Evolutionary conservation across 2,797 vertebrate genomes (phyloP).

Genomic region (Psittacula derbiana): DNA sequence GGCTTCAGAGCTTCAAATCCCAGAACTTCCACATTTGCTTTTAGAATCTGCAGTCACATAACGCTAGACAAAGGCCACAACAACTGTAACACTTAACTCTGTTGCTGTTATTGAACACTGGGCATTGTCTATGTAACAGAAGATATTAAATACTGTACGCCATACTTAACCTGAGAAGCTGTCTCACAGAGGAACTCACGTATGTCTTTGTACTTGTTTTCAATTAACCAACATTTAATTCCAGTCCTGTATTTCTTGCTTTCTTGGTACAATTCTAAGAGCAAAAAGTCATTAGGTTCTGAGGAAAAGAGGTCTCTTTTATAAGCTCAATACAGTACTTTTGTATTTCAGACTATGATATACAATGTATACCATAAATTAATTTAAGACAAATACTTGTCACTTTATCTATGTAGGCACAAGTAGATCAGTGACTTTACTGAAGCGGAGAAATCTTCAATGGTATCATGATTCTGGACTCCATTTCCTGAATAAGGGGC

Average conservation of each 20-base stretch:
- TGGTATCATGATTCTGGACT: slow-evolving; percentile 98
- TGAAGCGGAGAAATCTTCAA: slow-evolving; percentile 93
- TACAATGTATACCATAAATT: slow-evolving; percentile 64
- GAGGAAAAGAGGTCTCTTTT: slow-evolving; percentile 72
- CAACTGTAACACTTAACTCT: neutral
- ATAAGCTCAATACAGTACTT: slow-evolving; percentile 75
- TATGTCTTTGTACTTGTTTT: neutral
- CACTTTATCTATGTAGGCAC: slow-evolving; percentile 68
- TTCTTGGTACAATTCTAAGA: neutral
- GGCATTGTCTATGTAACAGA: neutral
- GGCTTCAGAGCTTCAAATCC: neutral
- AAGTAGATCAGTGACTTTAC: slow-evolving; percentile 72
- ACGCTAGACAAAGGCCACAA: neutral
- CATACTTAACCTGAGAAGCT: neutral
- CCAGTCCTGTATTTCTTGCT: neutral
- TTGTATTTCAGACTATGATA: slow-evolving; percentile 71
- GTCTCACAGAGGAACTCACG: neutral
- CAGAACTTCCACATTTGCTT: neutral
- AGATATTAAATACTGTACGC: neutral
- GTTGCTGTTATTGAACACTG: neutral
- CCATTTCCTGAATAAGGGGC: slow-evolving; percentile 98
- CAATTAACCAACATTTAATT: neutral
- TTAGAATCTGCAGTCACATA: neutral
- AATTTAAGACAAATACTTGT: slow-evolving; percentile 69
- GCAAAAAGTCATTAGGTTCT: slow-evolving; percentile 38